These are phyloP conservation scores for Zhuqinia jingwanae DNA, from an alignment of 2,888 invertebrate genomes.

Conservation along the genomic window DNA sequence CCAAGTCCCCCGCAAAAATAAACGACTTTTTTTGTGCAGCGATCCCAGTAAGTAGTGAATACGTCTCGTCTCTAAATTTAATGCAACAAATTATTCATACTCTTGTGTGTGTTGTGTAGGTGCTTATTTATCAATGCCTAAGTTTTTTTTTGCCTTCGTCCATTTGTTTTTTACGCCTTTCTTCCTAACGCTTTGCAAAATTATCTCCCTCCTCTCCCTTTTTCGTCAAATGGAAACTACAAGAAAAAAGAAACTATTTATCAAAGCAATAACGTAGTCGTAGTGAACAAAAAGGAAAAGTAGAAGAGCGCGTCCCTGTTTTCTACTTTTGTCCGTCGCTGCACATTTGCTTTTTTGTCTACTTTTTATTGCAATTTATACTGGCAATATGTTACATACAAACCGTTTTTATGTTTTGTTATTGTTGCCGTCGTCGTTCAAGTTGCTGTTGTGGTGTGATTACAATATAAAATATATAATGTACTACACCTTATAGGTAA, in stretches of 20 bases:
- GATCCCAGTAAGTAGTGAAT: too few relatives aligned
- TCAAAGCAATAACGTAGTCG: neutral
- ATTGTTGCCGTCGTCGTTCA: neutral
- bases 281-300: neutral
- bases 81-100: too few relatives aligned
- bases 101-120: neutral
- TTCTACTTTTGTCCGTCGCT: neutral
- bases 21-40: too few relatives aligned
- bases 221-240: conserved; percentile 13
- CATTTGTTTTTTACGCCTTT: too few relatives aligned
- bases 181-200: conserved; percentile 56
- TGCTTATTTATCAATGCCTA: too few relatives aligned
- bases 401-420: neutral
- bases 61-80: too few relatives aligned
- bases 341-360: too few relatives aligned
- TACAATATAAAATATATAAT: neutral
- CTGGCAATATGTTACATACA: too few relatives aligned
- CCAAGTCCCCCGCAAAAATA: too few relatives aligned
- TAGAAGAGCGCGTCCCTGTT: conserved; percentile 3
- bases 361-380: too few relatives aligned
- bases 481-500: too few relatives aligned
- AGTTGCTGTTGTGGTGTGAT: neutral
- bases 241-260: neutral
- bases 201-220: conserved; percentile 35
- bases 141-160: too few relatives aligned